These are phyloP conservation scores for Protomyctophum bolini DNA, from an alignment of 2,113 vertebrate genomes.

Conservation along the genomic window DNA sequence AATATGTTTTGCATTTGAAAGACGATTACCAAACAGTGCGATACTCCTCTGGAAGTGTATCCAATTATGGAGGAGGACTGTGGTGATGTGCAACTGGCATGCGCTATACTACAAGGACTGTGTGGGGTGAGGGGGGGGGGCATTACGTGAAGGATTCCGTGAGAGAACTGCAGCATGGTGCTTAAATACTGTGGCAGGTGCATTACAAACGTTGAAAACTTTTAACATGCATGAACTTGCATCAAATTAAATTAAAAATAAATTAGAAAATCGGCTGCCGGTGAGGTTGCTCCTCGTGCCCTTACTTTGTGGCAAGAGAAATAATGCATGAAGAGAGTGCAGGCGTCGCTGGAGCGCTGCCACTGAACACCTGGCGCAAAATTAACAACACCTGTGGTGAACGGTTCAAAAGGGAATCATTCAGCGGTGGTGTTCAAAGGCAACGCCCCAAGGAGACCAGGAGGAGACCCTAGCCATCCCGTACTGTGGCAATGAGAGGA, in stretches of 20 bases:
- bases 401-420: neutral
- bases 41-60: slow-evolving; percentile 14
- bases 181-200: slow-evolving; percentile 37
- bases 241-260: neutral
- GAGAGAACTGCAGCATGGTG: slow-evolving; percentile 16
- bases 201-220: slow-evolving; percentile 10
- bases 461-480: slow-evolving; percentile 56
- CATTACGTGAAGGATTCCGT: slow-evolving; percentile 31
- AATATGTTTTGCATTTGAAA: slow-evolving; percentile 62
- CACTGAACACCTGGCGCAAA: slow-evolving; percentile 47
- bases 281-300: slow-evolving; percentile 73
- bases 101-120: slow-evolving; percentile 55
- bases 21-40: slow-evolving; percentile 25
- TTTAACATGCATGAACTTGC: slow-evolving; percentile 59
- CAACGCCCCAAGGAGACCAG: slow-evolving; percentile 61
- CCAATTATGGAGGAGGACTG: slow-evolving; percentile 32
- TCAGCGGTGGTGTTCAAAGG: slow-evolving; percentile 52
- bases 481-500: slow-evolving; percentile 83
- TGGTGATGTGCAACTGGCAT: slow-evolving; percentile 65
- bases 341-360: slow-evolving; percentile 59
- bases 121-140: too few species aligned
- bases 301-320: slow-evolving; percentile 64
- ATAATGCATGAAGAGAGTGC: slow-evolving; percentile 60
- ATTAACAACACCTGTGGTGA: neutral
- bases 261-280: slow-evolving; percentile 53